Evolutionary conservation across 2,113 vertebrate genomes (phyloP).

Genomic region (Calyptomena viridis): DNA sequence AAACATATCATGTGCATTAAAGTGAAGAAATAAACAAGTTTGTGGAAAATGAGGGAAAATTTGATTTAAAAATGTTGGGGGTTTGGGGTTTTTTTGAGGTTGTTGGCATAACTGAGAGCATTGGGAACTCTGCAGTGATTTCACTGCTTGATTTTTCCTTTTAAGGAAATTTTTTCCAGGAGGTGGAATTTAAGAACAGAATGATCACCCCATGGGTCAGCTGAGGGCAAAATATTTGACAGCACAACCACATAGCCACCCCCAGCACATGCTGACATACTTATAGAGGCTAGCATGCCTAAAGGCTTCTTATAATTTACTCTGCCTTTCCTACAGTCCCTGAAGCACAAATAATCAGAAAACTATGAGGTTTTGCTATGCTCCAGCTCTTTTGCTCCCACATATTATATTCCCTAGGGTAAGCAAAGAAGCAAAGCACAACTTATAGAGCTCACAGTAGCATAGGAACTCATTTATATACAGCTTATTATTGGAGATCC

Average conservation of each 20-base stretch:
- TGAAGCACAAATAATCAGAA: constrained; percentile 23
- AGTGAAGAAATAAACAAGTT: background rate
- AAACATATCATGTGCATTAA: background rate
- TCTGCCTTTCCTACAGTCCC: background rate
- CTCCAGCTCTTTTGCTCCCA: background rate
- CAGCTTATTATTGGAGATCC: background rate
- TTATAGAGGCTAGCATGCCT: background rate
- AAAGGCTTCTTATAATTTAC: constrained; percentile 29
- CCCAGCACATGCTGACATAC: background rate
- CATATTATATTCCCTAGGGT: background rate
- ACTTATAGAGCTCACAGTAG: background rate
- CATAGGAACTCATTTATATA: background rate
- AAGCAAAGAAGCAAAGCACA: background rate
- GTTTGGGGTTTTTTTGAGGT: background rate
- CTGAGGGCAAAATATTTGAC: constrained; percentile 4
- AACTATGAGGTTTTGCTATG: background rate
- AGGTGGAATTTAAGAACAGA: constrained; percentile 26
- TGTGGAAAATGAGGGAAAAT: background rate
- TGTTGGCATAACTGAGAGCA: background rate
- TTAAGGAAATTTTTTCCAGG: background rate
- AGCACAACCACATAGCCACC: background rate
- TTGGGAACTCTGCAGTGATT: background rate
- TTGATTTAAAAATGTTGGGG: background rate
- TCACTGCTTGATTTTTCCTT: background rate
- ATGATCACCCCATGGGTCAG: background rate